Evolutionary conservation across 2,888 invertebrate species (phyloP), one percentile per base, ranked within the genome.

Genomic region (Hypselothyrea guttata): DNA sequence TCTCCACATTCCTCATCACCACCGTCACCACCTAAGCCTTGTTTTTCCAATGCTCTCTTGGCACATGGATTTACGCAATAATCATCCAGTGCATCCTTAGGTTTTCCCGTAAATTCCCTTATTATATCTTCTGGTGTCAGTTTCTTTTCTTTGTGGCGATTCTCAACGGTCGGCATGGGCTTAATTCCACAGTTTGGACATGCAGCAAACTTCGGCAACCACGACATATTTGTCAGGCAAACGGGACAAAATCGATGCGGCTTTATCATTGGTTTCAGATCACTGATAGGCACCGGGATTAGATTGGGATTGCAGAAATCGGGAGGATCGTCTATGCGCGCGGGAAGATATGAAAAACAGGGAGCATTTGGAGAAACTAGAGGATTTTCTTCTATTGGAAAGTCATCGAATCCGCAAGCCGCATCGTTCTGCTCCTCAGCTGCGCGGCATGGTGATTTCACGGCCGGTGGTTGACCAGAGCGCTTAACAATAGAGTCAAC

Each of bases 161-260:
- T 76, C n/a, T 76, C 73, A 5, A 83, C 51, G 30, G 82, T 63
- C 0, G 88, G 88, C 49, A 86, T 71, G 0, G 88, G 86, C 16
- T 87, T 88, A 31, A 86, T 75, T 0, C 88, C 87, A 53, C 89
- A 89, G 46, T 82, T 88, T 1, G 87, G 88, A 42, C 89, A 87
- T 1, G 89, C 75, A 2, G 90, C 90, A 77, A 91, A 89, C 70
- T 90, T 90, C 11, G 89, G 88, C 44, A 92, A 18, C 87, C 86
- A 89, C 0, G 86, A 83, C 53, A 90, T 84, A 27, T 88, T 86
- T 51, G 74, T 79, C 22, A 87, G 70, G 54, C 90, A 90, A n/a
- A 89, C 56, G 2, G 89, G 86, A 52, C 90, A 90, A 30, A 74
- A 77, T 0, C 87, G 69, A 1, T 54, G 57, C 1, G 83, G 79